Evolutionary conservation across 2,888 invertebrate species (phyloP).

Genomic region (Drosophila barbarae): DNA sequence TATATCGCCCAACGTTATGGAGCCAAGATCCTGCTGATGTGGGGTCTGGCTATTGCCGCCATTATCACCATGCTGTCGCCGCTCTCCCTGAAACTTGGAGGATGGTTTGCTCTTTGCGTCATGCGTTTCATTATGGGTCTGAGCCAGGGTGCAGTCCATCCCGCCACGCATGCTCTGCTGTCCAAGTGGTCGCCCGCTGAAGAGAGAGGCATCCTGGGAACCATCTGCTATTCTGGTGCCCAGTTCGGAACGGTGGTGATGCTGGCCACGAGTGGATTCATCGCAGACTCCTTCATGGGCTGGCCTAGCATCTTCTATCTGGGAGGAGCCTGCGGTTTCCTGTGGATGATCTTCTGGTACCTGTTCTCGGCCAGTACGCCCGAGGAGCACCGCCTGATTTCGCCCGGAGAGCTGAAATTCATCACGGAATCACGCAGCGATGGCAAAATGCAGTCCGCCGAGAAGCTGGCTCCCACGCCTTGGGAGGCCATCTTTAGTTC

Average conservation of each 20-base stretch:
- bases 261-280: constrained; percentile 85
- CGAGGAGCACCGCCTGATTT: constrained; percentile 82
- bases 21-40: constrained; percentile 83
- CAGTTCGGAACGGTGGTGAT: constrained; percentile 90
- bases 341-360: constrained; percentile 84
- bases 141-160: constrained; percentile 85
- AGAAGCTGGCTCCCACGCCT: constrained; percentile 82
- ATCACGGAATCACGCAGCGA: constrained; percentile 83
- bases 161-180: constrained; percentile 84
- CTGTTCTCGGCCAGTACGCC: constrained; percentile 85
- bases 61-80: constrained; percentile 85
- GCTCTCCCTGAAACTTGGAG: constrained; percentile 83
- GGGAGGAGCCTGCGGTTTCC: constrained; percentile 83
- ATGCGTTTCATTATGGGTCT: constrained; percentile 85
- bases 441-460: constrained; percentile 62
- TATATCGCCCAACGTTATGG: constrained; percentile 87
- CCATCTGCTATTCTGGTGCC: constrained; percentile 86
- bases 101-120: constrained; percentile 82
- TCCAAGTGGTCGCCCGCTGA: constrained; percentile 86
- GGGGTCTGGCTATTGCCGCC: constrained; percentile 83
- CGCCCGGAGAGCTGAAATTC: constrained; percentile 83
- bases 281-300: constrained; percentile 84
- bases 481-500: constrained; percentile 88
- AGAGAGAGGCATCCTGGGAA: constrained; percentile 85
- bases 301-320: constrained; percentile 90